Percentiles rank a stretch among this genome's conserved stretches.
Conservation (phyloP, 2,113 vertebrate species). For the Pitta sordida region DNA sequence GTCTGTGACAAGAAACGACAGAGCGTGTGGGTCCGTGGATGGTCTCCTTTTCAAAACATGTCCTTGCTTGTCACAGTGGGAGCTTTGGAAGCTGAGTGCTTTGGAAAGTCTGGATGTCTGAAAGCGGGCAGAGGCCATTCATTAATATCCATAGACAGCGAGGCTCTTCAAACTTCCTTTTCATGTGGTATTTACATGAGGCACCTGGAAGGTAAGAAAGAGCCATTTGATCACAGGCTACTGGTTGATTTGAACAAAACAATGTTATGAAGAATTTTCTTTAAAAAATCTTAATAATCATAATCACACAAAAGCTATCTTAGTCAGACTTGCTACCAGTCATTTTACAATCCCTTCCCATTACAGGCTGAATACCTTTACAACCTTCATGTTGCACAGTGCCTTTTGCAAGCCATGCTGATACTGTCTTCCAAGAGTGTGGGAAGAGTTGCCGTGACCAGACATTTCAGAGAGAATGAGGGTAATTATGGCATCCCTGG, state of each 20-base stretch:
- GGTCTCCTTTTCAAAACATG: background rate
- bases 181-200: background rate
- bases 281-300: background rate
- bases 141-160: fast-evolving
- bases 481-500: background rate
- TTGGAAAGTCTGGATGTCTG: background rate
- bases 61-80: background rate
- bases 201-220: background rate
- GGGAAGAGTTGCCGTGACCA: background rate
- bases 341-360: background rate
- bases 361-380: background rate
- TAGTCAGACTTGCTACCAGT: background rate
- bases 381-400: background rate
- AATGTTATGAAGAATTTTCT: background rate
- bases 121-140: background rate
- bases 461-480: background rate
- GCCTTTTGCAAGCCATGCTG: background rate
- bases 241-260: background rate
- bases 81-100: background rate
- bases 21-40: background rate
- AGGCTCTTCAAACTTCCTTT: background rate
- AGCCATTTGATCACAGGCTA: background rate
- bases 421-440: background rate
- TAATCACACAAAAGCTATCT: background rate
- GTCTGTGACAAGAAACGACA: background rate